Conservation (phyloP, 2,888 invertebrate genomes). For the Celastrina argiolus region DNA sequence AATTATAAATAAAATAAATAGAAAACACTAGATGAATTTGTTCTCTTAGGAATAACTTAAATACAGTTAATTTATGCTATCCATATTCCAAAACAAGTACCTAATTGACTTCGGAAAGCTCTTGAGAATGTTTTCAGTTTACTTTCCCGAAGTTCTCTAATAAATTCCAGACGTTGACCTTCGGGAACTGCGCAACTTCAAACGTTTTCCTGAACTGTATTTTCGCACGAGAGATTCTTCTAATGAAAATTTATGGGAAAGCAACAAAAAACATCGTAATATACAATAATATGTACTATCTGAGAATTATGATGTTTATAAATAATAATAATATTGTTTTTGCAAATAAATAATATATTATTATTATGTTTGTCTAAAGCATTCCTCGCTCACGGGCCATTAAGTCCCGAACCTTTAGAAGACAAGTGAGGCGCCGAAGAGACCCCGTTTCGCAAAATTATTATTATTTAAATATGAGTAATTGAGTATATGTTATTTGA, state of each 20-base stretch:
- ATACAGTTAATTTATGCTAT: not conserved
- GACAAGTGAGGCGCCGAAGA: too few relatives aligned
- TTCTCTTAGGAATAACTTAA: not conserved
- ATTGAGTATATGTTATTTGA: too few relatives aligned
- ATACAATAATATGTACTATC: not conserved
- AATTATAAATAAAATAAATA: not conserved
- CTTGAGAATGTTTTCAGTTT: conserved; percentile 16
- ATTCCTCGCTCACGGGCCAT: too few relatives aligned
- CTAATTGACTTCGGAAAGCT: not conserved
- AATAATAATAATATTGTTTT: too few relatives aligned
- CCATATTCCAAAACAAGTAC: not conserved
- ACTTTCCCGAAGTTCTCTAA: conserved; percentile 13
- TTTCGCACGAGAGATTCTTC: not conserved
- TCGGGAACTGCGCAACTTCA: conserved; percentile 8
- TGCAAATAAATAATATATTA: too few relatives aligned
- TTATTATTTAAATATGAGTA: too few relatives aligned
- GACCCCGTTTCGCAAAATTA: too few relatives aligned
- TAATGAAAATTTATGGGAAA: not conserved
- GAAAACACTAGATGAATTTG: not conserved
- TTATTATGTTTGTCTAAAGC: too few relatives aligned
- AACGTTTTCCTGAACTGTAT: not conserved
- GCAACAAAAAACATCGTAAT: not conserved
- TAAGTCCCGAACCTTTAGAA: too few relatives aligned
- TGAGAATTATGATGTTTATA: too few relatives aligned
- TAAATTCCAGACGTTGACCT: conserved; percentile 17